Evolutionary conservation across 2,888 invertebrate species (phyloP).

Genomic region (Drosophila mimetica): DNA sequence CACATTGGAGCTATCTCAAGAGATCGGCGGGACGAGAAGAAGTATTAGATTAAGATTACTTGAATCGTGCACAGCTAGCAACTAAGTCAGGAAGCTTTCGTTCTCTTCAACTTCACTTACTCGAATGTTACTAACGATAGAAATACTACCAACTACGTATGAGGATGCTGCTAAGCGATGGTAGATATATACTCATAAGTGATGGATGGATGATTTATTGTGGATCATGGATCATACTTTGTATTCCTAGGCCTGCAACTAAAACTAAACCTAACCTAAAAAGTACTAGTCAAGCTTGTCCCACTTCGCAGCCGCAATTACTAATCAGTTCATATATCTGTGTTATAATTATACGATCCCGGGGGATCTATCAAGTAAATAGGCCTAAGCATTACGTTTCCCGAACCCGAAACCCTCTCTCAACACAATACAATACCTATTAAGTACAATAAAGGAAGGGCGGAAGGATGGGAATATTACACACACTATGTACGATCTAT

Average conservation of each 20-base stretch:
- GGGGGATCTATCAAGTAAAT: conserved; percentile 31
- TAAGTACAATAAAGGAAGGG: conserved; percentile 70
- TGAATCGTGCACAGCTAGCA: conserved; percentile 27
- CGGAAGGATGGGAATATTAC: background rate
- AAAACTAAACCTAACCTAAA: conserved; percentile 41
- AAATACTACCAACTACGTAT: conserved; percentile 15
- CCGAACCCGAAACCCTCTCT: conserved; percentile 42
- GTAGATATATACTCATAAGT: conserved; percentile 1
- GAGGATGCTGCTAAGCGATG: background rate
- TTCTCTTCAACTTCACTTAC: conserved; percentile 44
- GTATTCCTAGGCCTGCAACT: conserved; percentile 67
- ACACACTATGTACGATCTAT: conserved; percentile 1
- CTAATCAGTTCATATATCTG: conserved; percentile 72
- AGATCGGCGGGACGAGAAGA: conserved; percentile 6
- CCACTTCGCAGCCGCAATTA: conserved; percentile 43
- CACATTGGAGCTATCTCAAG: background rate
- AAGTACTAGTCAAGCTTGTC: conserved; percentile 41
- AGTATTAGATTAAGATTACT: conserved; percentile 21
- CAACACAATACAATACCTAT: conserved; percentile 58
- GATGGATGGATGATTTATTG: conserved; percentile 41
- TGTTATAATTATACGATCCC: conserved; percentile 66
- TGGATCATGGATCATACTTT: conserved; percentile 19
- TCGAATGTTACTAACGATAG: conserved; percentile 56
- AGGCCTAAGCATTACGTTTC: conserved; percentile 40
- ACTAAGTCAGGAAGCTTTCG: conserved; percentile 27